Base-by-base conservation (phyloP, 1,140 invertebrate species). In the Lucilia sericata region DNA sequence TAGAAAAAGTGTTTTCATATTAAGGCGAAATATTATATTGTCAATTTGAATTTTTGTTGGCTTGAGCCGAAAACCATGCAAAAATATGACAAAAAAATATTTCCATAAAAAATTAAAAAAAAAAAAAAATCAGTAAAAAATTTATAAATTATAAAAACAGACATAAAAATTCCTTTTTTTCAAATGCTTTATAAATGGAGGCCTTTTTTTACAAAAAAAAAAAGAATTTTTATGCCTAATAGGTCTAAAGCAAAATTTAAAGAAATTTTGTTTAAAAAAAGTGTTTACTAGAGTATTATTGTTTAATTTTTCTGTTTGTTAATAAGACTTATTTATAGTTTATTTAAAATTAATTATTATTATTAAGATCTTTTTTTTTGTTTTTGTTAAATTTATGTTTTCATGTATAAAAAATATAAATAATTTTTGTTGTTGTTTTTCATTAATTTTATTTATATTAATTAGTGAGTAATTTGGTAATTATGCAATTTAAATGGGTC, bases 11-110 rank as follows among this genome's bases (percentile, higher is more conserved):
- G 60, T 70, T 60, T 14, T 60, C 13, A 21, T 88, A 86, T 87
- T 89, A 89, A 89, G 88, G 88, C 88, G 88, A 89, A 89, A 89
- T 89, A 89, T 89, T 89, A 89, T 89, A 89, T 89, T 89, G 88
- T 89, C 88, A 89, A 89, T 88, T 89, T 88, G 19, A 80, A 80
- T 80, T 80, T 80, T 80, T 80, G 76, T 80, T 89, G 88, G 88
- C 88, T 89, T 89, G 88, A 89, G 88, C 88, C 88, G 87, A 89
- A 89, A 89, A 89, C 88, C 88, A 89, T 89, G 86, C 87, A 89
- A 89, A 89, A 80, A 80, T 49, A 12, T 89, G 88, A 89, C 88
- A 89, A 89, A 80, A 60, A 87, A 87, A 88, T 86, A 88, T 89
- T 88, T 89, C 87, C 85, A 85, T 85, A 85, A 83, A 85, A 84